Evolutionary conservation across 2,888 invertebrate species (phyloP), one percentile per base, ranked within the genome.

Genomic region (Melipona bicolor): DNA sequence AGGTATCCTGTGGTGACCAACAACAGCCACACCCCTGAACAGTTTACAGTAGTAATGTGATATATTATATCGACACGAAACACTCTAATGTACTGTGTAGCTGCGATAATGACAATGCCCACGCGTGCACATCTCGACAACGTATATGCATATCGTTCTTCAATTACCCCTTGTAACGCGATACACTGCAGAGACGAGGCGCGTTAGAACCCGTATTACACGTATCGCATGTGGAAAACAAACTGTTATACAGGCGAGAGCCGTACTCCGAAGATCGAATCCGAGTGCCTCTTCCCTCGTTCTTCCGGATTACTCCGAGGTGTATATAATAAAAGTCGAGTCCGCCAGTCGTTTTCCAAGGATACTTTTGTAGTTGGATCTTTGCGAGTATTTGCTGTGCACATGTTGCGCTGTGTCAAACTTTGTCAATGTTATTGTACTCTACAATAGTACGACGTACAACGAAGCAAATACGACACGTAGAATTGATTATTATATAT

Each of bases 111-210:
- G 87, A 83, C 87, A 83, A 85, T 76, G 77, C 68, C 82, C 87
- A 87, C 87, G 85, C 85, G 87, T 79, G 83, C 83, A 75, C 83
- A 85, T 88, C 89, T 88, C 77, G 82, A 73, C 77, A 70, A 78
- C 77, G 77, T 71, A 65, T 83, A 74, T 69, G 77, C 77, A 59
- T 85, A 83, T 86, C 88, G 88, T 85, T 84, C 85, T 89, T 84
- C 87, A 87, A 88, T 88, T 88, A 86, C 84, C 77, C 73, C 81
- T 72, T 72, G 90, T 87, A 89, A 89, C 80, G 70, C 85, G 88
- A 89, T 89, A 83, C 64, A 83, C 84, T 73, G 77, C 71, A 81
- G 76, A 76, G 80, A 87, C 67, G 82, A 76, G 77, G 68, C 80
- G 69, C 78, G 67, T 84, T 78, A 85, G 81, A 81, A 72, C 81